Conservation (phyloP, 2,113 vertebrate genomes). For the Zapornia atra region DNA sequence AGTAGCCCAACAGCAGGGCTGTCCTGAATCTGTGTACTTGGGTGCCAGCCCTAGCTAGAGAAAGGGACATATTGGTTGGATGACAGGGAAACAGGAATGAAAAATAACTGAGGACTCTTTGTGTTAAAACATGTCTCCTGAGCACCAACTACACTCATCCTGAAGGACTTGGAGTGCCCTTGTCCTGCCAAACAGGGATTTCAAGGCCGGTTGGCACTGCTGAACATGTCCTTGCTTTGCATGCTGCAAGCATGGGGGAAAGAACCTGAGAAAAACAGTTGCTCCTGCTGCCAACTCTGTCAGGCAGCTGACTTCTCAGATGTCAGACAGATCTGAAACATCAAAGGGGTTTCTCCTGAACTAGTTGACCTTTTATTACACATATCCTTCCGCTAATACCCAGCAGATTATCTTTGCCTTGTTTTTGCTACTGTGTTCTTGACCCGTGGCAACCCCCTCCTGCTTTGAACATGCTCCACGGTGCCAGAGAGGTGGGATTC, state of each 20-base stretch:
- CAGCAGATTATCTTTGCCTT: conserved; percentile 18
- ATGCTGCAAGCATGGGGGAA: not conserved
- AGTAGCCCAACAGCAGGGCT: not conserved
- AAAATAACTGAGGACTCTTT: not conserved
- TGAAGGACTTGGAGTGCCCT: not conserved
- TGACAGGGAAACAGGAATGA: not conserved
- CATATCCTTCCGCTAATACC: not conserved
- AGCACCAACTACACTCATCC: not conserved
- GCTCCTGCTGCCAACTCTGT: not conserved
- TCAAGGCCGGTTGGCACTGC: not conserved
- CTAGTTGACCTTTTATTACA: not conserved
- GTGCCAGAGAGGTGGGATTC: not conserved
- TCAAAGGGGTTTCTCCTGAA: conserved; percentile 6
- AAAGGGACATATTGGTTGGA: not conserved
- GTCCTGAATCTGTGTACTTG: not conserved
- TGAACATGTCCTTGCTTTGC: not conserved
- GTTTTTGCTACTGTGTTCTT: not conserved
- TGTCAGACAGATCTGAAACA: not conserved
- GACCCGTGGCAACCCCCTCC: not conserved
- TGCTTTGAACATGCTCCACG: not conserved
- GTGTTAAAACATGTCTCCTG: not conserved
- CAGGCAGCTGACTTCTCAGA: not conserved
- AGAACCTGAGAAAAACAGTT: not conserved
- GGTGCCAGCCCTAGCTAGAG: not conserved
- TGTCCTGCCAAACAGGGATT: not conserved